Evolutionary conservation across 2,113 vertebrate genomes (phyloP).

Genomic region (Pygathrix nemaeus): DNA sequence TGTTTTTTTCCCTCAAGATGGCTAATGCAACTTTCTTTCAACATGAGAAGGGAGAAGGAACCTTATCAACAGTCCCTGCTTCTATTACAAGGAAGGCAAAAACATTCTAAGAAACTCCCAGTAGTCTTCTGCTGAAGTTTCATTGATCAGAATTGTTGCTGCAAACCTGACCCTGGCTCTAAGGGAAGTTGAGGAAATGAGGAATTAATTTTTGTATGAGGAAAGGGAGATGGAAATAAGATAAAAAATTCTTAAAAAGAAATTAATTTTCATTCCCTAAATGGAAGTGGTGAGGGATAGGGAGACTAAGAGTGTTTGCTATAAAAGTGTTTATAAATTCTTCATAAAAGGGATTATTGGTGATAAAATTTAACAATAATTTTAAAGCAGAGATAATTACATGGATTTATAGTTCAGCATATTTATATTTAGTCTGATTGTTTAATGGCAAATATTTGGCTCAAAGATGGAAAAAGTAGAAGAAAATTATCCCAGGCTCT

Average conservation of each 20-base stretch:
- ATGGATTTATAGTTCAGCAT: not conserved
- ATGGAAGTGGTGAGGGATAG: not conserved
- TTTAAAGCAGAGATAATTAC: slow-evolving; percentile 32
- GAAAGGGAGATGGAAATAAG: not conserved
- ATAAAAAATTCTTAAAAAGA: too few relatives aligned
- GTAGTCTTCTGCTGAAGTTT: not conserved
- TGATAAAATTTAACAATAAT: not conserved
- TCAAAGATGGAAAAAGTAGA: not conserved
- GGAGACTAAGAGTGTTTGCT: not conserved
- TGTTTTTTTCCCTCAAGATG: not conserved
- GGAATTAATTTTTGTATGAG: not conserved
- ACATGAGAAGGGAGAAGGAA: not conserved
- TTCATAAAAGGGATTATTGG: not conserved
- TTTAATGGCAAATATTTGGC: not conserved
- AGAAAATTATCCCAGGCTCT: not conserved
- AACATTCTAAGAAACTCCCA: not conserved
- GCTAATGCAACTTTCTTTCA: not conserved
- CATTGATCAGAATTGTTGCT: not conserved
- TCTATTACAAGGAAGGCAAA: not conserved
- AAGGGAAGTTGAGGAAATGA: not conserved
- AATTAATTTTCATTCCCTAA: not conserved
- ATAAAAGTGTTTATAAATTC: not conserved
- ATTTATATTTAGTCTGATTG: slow-evolving; percentile 8
- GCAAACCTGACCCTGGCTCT: not conserved
- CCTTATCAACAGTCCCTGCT: not conserved